Conservation (phyloP, 2,113 vertebrate species). For the Dromaius novaehollandiae region DNA sequence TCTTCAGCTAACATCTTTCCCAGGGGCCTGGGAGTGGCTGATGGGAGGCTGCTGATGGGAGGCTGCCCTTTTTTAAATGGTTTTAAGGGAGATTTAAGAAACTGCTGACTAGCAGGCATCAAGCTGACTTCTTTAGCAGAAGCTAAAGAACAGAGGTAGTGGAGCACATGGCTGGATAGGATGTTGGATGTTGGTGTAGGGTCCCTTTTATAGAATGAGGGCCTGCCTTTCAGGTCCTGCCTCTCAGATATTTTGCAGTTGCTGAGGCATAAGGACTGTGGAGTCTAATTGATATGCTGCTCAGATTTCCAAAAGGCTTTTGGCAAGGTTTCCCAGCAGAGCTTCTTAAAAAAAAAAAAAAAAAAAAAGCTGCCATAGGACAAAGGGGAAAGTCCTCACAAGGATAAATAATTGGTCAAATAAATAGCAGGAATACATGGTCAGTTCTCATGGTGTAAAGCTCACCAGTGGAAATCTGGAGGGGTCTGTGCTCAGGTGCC, state of each 20-base stretch:
- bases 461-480: not conserved
- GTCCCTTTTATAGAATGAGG: not conserved
- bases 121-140: not conserved
- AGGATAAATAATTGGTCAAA: not conserved
- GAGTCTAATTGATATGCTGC: not conserved
- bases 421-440: not conserved
- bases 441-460: not conserved
- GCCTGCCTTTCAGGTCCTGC: not conserved
- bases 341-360: not conserved
- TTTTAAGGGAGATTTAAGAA: not conserved
- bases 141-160: not conserved
- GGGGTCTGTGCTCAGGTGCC: not conserved
- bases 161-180: not conserved
- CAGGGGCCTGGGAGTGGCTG: not conserved
- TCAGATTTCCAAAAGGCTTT: not conserved
- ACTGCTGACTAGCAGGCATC: not conserved
- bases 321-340: not conserved
- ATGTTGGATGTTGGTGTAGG: no score
- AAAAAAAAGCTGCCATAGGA: not conserved
- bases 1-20: not conserved
- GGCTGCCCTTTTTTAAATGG: not conserved
- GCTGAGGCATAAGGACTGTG: not conserved
- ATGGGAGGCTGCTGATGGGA: not conserved
- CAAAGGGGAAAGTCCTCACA: not conserved
- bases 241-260: not conserved